These are phyloP conservation scores for Cyphomyrus discorhynchus DNA, from an alignment of 2,113 vertebrate genomes.

Conservation along the genomic window DNA sequence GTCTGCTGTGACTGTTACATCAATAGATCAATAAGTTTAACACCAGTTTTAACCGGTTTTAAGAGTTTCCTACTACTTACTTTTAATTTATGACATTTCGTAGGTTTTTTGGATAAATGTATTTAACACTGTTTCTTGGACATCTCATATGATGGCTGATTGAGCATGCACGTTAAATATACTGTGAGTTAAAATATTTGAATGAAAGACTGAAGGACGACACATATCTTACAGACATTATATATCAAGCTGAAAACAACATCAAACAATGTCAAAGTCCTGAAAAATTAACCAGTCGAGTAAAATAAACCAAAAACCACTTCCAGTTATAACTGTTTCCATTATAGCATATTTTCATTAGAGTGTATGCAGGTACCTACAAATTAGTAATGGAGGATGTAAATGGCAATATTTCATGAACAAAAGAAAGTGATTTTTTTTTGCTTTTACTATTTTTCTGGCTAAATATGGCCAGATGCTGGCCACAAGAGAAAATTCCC, in stretches of 20 bases:
- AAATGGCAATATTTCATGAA: not conserved
- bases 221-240: not conserved
- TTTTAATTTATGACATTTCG: not conserved
- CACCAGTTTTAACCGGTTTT: not conserved
- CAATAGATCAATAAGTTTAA: not conserved
- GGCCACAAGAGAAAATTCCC: not conserved
- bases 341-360: not conserved
- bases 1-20: not conserved
- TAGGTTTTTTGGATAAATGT: not conserved
- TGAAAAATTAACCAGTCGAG: not conserved
- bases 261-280: not conserved
- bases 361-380: not conserved
- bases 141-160: not conserved
- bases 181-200: not conserved
- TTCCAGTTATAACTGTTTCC: not conserved
- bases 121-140: not conserved
- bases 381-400: not conserved
- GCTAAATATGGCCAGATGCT: not conserved
- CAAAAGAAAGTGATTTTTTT: not conserved
- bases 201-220: not conserved
- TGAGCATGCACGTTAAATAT: not conserved
- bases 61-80: conserved; percentile 31
- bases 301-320: not conserved
- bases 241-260: not conserved
- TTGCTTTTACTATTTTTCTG: not conserved